These are phyloP conservation scores for Heliconius cydno DNA, from an alignment of 2,888 invertebrate species.

Conservation along the genomic window DNA sequence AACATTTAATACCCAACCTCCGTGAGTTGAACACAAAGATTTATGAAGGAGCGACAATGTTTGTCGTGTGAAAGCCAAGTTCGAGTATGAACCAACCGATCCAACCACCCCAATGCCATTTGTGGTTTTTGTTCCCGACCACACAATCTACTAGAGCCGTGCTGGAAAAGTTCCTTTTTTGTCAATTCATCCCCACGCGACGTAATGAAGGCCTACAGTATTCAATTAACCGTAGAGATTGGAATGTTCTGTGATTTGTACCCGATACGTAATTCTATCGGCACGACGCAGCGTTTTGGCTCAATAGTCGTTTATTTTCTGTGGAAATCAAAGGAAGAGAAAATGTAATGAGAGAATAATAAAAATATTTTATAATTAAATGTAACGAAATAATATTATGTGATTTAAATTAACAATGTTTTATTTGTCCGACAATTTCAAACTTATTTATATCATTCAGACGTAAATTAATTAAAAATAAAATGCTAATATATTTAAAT, in stretches of 20 bases:
- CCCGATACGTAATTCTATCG: slow-evolving; percentile 72
- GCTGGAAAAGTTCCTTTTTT: slow-evolving; percentile 75
- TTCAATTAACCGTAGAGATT: slow-evolving; percentile 78
- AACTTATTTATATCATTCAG: too few species aligned
- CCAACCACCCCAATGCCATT: slow-evolving; percentile 72
- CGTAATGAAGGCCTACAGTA: slow-evolving; percentile 80
- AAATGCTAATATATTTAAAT: not conserved
- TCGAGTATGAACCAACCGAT: slow-evolving; percentile 58
- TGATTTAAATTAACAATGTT: not conserved
- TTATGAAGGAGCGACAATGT: slow-evolving; percentile 61
- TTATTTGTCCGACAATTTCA: not conserved
- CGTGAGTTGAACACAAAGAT: slow-evolving; percentile 56
- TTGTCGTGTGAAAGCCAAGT: slow-evolving; percentile 71
- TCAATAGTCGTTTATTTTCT: slow-evolving; percentile 46
- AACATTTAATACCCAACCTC: slow-evolving; percentile 69
- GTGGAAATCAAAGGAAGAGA: not conserved
- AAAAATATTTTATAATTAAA: not conserved
- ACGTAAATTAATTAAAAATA: not conserved
- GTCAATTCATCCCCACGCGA: slow-evolving; percentile 63
- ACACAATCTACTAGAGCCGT: slow-evolving; percentile 57
- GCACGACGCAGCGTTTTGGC: slow-evolving; percentile 56
- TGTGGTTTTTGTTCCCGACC: slow-evolving; percentile 73
- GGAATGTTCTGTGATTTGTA: slow-evolving; percentile 81
- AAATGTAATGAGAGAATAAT: not conserved
- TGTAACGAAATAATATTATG: not conserved